phyloP scores from a whole-genome alignment of 2,888 invertebrate genomes.

The Petrophora chlorosata region DNA sequence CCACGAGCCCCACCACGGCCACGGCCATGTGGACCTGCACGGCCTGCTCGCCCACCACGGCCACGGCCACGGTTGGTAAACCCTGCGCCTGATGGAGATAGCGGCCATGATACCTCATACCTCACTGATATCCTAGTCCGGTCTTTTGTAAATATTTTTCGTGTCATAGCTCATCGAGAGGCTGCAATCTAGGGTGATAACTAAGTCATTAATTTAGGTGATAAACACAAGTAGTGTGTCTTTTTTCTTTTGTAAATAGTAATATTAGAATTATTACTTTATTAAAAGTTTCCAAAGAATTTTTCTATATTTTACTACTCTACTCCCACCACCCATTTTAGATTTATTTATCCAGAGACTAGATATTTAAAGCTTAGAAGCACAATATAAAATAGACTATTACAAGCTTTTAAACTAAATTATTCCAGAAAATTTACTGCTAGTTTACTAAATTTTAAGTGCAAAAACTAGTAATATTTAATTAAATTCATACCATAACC shows the following conservation, averaged over 20 bases:
- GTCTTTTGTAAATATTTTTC: constrained; percentile 73
- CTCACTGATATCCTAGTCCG: constrained; percentile 57
- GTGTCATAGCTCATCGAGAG: constrained; percentile 77
- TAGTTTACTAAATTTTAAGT: too few species aligned
- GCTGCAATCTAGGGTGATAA: constrained; percentile 81
- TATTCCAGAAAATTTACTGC: too few species aligned
- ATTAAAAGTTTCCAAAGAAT: constrained; percentile 68
- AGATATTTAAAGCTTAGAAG: too few species aligned
- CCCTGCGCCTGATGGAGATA: constrained; percentile 5
- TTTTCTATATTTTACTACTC: constrained; percentile 8
- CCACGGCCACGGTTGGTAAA: constrained; percentile 47
- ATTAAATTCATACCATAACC: too few species aligned
- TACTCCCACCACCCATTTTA: background rate
- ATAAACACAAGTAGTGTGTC: constrained; percentile 55
- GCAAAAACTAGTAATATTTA: too few species aligned
- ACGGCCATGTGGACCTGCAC: constrained; percentile 40
- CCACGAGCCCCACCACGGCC: constrained; percentile 41
- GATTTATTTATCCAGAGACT: too few species aligned
- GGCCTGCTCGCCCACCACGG: constrained; percentile 38
- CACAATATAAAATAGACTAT: too few species aligned
- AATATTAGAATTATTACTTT: constrained; percentile 66
- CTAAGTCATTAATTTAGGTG: constrained; percentile 81
- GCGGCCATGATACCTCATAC: constrained; percentile 37
- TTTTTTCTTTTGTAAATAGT: constrained; percentile 75
- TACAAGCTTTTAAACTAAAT: too few species aligned